These are phyloP conservation scores for Lutraria lutraria DNA, from an alignment of 2,888 invertebrate genomes.

Conservation along the genomic window DNA sequence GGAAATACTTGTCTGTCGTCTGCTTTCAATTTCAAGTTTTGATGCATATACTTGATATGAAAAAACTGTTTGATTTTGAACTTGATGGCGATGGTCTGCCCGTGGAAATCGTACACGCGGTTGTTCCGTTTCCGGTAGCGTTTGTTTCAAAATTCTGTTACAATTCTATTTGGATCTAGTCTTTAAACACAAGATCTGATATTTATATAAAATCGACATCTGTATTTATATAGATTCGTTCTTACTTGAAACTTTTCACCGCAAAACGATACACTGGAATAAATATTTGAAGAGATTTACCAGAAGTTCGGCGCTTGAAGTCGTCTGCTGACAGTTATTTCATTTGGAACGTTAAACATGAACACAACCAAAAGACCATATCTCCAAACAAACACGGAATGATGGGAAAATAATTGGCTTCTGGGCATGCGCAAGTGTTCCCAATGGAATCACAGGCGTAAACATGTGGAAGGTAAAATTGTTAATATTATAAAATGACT, in stretches of 20 bases:
- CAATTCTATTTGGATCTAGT: conserved; percentile 48
- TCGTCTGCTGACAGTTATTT: conserved; percentile 63
- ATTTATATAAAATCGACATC: conserved; percentile 60
- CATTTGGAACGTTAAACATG: conserved; percentile 53
- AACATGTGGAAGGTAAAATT: conserved; percentile 37
- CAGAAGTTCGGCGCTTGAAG: conserved; percentile 60
- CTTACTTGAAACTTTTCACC: conserved; percentile 63
- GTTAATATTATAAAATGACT: conserved; percentile 28
- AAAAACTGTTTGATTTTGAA: conserved; percentile 15
- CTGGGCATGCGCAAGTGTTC: conserved; percentile 45
- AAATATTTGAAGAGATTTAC: conserved; percentile 68
- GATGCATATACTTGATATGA: conserved; percentile 4
- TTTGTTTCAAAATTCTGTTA: conserved; percentile 35
- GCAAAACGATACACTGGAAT: conserved; percentile 67
- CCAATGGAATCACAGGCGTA: conserved; percentile 38
- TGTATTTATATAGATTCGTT: conserved; percentile 60
- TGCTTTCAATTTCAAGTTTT: conserved; percentile 2
- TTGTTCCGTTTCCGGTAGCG: conserved; percentile 23
- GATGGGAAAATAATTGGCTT: conserved; percentile 67
- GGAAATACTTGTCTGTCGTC: not conserved
- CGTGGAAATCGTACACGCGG: not conserved
- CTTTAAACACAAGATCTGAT: conserved; percentile 44
- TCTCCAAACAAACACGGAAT: conserved; percentile 66
- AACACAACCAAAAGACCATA: conserved; percentile 50
- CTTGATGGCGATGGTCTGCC: not conserved